Evolutionary conservation across 2,888 invertebrate genomes (phyloP).

Genomic region (Volucella zonaria): DNA sequence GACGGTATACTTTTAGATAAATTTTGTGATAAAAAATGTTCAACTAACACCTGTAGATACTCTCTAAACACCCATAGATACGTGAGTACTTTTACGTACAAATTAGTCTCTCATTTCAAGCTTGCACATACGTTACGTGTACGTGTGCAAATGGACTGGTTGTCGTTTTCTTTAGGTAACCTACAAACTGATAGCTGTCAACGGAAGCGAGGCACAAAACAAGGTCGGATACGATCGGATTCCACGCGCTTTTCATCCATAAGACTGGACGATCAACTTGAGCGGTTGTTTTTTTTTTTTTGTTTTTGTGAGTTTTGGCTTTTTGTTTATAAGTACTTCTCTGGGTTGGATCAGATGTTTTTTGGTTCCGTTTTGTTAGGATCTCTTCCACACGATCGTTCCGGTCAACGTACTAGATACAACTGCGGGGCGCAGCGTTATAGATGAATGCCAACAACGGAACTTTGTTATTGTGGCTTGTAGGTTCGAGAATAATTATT

Average conservation of each 20-base stretch:
- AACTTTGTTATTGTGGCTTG: background rate
- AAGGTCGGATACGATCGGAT: conserved; percentile 53
- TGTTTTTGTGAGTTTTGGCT: background rate
- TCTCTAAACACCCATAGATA: background rate
- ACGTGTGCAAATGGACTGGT: background rate
- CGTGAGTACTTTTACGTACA: background rate
- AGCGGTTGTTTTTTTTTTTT: too few species aligned
- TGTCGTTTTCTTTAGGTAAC: background rate
- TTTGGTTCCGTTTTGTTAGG: conserved; percentile 8
- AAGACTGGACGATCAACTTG: background rate
- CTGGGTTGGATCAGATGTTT: conserved; percentile 41
- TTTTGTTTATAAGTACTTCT: conserved; percentile 23
- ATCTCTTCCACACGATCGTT: conserved; percentile 43
- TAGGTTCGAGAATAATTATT: background rate
- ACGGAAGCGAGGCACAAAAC: conserved; percentile 58
- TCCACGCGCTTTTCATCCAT: conserved; percentile 5
- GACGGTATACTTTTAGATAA: background rate
- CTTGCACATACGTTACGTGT: conserved; percentile 8
- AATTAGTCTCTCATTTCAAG: conserved; percentile 4
- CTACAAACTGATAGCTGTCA: conserved; percentile 55
- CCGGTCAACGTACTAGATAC: conserved; percentile 63
- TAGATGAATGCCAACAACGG: conserved; percentile 19
- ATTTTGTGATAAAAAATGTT: conserved; percentile 8
- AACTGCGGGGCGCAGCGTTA: conserved; percentile 54
- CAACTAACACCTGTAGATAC: conserved; percentile 13